A percentile compares a stretch with the other conserved stretches of the same genome.
Conservation (phyloP, 2,113 vertebrate genomes). For the Eudyptes chrysolophus region DNA sequence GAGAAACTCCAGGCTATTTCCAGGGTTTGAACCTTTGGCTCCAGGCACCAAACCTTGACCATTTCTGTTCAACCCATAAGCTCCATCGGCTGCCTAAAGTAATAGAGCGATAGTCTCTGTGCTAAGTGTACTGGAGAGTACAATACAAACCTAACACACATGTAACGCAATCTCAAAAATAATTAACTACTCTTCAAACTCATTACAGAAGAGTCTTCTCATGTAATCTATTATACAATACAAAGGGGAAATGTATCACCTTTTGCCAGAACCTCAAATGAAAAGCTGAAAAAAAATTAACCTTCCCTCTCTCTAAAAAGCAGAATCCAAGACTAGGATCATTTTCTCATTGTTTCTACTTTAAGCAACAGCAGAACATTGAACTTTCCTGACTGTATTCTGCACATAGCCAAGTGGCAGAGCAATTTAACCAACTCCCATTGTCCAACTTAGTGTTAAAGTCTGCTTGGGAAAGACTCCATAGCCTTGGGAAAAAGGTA, state of each 20-base stretch:
- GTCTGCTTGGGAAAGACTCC: neutral
- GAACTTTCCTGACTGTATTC: neutral
- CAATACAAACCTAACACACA: neutral
- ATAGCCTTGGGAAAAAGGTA: neutral
- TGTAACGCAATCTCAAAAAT: slow-evolving; percentile 43
- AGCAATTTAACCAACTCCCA: neutral
- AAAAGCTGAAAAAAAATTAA: slow-evolving; percentile 10
- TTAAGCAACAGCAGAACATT: neutral
- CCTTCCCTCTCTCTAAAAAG: neutral
- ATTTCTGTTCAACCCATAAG: neutral
- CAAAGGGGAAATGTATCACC: slow-evolving; percentile 25
- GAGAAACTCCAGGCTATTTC: neutral
- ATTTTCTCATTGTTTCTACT: neutral
- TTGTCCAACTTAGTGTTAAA: neutral
- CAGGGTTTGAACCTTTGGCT: neutral
- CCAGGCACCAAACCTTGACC: neutral
- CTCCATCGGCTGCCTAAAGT: neutral
- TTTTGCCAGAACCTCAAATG: slow-evolving; percentile 13
- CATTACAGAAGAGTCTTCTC: slow-evolving; percentile 51
- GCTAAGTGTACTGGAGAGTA: neutral
- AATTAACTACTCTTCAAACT: slow-evolving; percentile 54
- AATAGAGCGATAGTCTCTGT: neutral
- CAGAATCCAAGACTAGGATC: neutral
- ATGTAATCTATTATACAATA: slow-evolving; percentile 50
- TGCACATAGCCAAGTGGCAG: neutral